Evolutionary conservation across 2,113 vertebrate genomes (phyloP).

Genomic region (Dunckerocampus dactyliophorus): DNA sequence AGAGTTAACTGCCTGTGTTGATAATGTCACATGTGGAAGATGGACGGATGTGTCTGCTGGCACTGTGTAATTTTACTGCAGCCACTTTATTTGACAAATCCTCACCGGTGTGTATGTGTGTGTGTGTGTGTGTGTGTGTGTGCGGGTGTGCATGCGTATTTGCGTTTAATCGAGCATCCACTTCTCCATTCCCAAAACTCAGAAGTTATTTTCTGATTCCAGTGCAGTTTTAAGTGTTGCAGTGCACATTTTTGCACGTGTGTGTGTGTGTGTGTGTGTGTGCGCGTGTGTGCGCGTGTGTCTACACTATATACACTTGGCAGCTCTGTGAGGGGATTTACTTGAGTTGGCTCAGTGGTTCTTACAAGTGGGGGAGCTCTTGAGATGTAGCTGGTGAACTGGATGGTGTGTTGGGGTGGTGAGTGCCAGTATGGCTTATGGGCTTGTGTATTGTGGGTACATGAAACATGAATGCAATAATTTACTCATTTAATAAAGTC

Average conservation of each 20-base stretch:
- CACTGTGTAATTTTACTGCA: constrained; percentile 33
- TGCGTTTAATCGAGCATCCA: constrained; percentile 32
- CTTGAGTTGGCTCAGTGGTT: constrained; percentile 59
- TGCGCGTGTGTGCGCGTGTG: background rate
- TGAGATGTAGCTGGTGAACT: constrained; percentile 55
- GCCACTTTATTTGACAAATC: constrained; percentile 36
- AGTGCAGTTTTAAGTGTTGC: constrained; percentile 38
- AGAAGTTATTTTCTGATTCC: constrained; percentile 47
- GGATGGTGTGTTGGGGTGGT: constrained; percentile 20
- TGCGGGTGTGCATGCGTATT: background rate
- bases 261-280: constrained; percentile 6
- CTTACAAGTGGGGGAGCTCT: constrained; percentile 56
- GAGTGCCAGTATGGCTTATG: constrained; percentile 9
- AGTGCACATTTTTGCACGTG: constrained; percentile 17
- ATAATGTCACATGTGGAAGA: constrained; percentile 38
- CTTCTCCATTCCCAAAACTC: constrained; percentile 37
- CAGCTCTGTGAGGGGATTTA: constrained; percentile 50
- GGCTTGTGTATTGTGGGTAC: constrained; percentile 5
- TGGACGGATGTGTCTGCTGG: constrained; percentile 25
- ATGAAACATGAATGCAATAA: background rate
- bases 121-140: constrained; percentile 5
- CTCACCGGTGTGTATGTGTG: constrained; percentile 11
- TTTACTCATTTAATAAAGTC: too few species aligned
- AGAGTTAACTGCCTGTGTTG: constrained; percentile 31
- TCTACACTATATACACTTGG: constrained; percentile 19